Conservation (phyloP, 2,797 vertebrate genomes). For the Enteromius thamalakanensis region DNA sequence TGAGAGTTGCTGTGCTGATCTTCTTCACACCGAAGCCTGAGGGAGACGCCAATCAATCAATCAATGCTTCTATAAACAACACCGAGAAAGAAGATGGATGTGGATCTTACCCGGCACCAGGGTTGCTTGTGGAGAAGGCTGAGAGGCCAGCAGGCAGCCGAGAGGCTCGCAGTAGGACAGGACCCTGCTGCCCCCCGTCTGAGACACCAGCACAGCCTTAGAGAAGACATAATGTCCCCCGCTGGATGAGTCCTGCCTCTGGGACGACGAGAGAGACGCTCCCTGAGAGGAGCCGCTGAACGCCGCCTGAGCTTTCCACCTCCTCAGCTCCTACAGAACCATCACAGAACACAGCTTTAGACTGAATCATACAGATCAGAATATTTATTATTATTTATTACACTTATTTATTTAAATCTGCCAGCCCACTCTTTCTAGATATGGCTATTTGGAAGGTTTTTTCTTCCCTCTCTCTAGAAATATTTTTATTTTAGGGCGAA, state of each 20-base stretch:
- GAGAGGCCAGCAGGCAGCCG: constrained; percentile 89
- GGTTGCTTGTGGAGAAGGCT: constrained; percentile 86
- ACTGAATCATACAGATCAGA: too few relatives aligned
- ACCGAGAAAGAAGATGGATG: neutral
- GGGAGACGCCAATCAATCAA: neutral
- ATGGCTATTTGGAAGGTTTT: neutral
- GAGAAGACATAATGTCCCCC: constrained; percentile 82
- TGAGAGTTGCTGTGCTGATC: constrained; percentile 88
- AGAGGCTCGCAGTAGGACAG: constrained; percentile 85
- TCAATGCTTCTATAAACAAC: neutral
- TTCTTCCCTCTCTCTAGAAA: too few relatives aligned
- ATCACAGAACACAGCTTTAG: neutral
- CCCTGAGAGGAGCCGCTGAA: constrained; percentile 64
- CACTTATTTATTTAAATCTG: too few relatives aligned
- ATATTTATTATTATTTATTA: too few relatives aligned
- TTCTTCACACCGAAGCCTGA: constrained; percentile 95
- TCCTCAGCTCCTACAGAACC: constrained; percentile 81
- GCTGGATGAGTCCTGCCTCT: constrained; percentile 67
- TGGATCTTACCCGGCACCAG: neutral
- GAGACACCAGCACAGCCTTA: constrained; percentile 86
- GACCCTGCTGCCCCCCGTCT: constrained; percentile 86
- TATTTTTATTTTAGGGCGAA: neutral
- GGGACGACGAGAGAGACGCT: constrained; percentile 68
- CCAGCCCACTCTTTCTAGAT: neutral
- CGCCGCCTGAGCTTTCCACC: constrained; percentile 76